Base-by-base conservation (phyloP, 2,888 invertebrate species). In the Parnassius mnemosyne region DNA sequence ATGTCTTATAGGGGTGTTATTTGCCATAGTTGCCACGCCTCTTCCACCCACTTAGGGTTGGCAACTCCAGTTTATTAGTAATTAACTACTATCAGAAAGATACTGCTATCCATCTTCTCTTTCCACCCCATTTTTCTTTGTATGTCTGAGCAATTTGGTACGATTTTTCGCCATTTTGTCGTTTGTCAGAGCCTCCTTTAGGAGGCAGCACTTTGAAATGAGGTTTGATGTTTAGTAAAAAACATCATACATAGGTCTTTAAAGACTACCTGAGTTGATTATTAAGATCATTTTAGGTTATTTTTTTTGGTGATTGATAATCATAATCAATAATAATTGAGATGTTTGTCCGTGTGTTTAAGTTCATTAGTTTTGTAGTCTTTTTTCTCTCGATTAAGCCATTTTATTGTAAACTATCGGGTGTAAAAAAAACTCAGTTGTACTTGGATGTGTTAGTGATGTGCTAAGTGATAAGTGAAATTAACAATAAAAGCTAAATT, bases 391-490 rank as follows among this genome's bases (percentile, higher is more conserved):
- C 58, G 3, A 58, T 62, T 53, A 54, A 62, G 57, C 58, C 58
- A 55, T 61, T 9, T 46, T 43, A 25, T 47, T 47, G 52, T 25
- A 20, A 10, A 44, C 61, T 62, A 50, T 51, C 57, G 54, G 58
- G 57, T 62, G 54, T 54, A 50, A 25, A n/a, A 9, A 11, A 3
- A 34, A 13, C 7, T 13, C 11, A 13, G 13, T 9, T 41, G 60
- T 43, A 55, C 53, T 34, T 5, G 42, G 52, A 47, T 58, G 50
- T 58, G 62, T 54, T 41, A 62, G 62, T 58, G 62, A 50, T 49
- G 57, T 62, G 57, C 62, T 57, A 57, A 62, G 62, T 57, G 62
- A 62, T 53, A 62, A 58, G 62, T 62, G 62, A 58, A 58, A 43
- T 58, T 54, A 34, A 50, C 25, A 62, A 61, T 61, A 61, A 62